Conservation (phyloP, 1,140 invertebrate genomes). For the Trichomalopsis sarcophagae region DNA sequence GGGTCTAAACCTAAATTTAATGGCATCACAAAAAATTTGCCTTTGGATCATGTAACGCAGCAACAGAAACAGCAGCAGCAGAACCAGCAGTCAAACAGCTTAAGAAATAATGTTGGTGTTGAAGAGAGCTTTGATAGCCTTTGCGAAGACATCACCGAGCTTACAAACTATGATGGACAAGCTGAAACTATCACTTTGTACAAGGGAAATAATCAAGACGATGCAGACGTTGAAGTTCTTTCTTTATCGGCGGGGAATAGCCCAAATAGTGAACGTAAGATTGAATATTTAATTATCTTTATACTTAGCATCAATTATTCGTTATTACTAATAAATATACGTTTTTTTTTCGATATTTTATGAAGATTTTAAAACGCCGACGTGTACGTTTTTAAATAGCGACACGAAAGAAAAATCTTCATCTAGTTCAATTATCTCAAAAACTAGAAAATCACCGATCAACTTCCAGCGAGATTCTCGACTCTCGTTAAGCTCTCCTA, state of each 20-base stretch:
- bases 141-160: conserved; percentile 21
- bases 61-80: neutral
- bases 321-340: neutral
- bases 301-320: neutral
- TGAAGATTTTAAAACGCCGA: neutral
- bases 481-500: neutral
- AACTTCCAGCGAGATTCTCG: neutral
- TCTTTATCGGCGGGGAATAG: neutral
- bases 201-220: neutral
- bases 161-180: neutral
- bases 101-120: neutral
- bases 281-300: neutral
- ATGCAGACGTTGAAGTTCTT: neutral
- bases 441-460: neutral
- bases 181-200: conserved; percentile 21
- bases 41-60: neutral
- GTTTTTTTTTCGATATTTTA: neutral
- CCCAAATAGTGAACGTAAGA: conserved; percentile 6
- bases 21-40: neutral
- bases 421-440: neutral
- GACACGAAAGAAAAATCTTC: neutral
- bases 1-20: no score
- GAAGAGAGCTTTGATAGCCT: conserved; percentile 43
- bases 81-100: neutral
- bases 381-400: neutral